Conservation (phyloP, 2,797 vertebrate species). For the Mormyrus hasselquistii region DNA sequence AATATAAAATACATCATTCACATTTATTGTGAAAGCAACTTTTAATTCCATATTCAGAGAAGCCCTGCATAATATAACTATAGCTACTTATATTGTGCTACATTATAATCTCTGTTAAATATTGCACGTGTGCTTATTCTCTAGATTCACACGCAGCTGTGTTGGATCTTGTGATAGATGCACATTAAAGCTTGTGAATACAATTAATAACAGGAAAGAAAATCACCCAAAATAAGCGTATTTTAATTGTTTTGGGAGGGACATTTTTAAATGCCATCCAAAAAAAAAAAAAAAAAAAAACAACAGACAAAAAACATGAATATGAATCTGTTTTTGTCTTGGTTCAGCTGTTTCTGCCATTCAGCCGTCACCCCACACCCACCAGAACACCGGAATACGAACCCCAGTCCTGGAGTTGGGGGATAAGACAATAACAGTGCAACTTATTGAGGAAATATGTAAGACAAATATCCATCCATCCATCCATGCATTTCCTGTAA, state of each 20-base stretch:
- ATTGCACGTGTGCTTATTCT: background rate
- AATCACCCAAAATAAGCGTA: background rate
- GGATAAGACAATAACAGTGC: background rate
- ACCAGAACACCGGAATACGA: background rate
- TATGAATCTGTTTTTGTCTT: background rate
- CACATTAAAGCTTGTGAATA: background rate
- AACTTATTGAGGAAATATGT: background rate
- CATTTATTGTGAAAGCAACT: background rate
- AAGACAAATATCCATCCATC: background rate
- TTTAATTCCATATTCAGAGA: background rate
- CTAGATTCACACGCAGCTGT: background rate
- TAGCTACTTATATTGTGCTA: background rate
- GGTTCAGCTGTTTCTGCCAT: background rate
- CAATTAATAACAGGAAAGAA: background rate
- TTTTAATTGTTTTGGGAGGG: background rate
- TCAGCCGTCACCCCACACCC: background rate
- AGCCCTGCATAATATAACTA: background rate
- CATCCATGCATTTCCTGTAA: background rate
- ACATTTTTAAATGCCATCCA: background rate
- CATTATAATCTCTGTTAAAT: background rate
- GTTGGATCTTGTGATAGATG: background rate
- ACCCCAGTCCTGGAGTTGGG: background rate
- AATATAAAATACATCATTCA: background rate
- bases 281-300: background rate
- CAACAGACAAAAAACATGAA: background rate